Percentiles rank a stretch among this genome's conserved stretches.
Evolutionary conservation across 2,888 invertebrate species (phyloP).

Genomic region (Volucella inanis): DNA sequence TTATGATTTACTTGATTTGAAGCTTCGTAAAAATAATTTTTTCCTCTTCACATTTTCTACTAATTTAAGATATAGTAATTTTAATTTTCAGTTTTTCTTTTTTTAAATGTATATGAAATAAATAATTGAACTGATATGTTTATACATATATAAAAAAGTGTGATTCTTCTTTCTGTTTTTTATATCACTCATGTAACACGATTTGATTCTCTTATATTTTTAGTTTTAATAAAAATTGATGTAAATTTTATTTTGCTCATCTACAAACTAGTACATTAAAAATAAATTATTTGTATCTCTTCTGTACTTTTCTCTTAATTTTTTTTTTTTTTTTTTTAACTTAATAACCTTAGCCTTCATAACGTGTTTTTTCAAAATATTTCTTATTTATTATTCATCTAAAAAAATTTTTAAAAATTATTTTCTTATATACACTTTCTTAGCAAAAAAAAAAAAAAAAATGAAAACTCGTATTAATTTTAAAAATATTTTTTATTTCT

Average conservation of each 20-base stretch:
- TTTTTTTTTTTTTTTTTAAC: constrained; percentile 28
- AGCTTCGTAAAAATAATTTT: constrained; percentile 55
- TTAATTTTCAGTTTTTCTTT: constrained; percentile 11
- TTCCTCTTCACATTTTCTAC: constrained; percentile 2
- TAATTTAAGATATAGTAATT: constrained; percentile 43
- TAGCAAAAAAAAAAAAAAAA: neutral
- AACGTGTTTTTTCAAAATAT: constrained; percentile 39
- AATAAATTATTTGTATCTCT: constrained; percentile 49
- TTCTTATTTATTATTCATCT: constrained; percentile 27
- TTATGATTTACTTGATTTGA: constrained; percentile 62
- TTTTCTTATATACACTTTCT: constrained; percentile 45
- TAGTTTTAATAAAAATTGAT: constrained; percentile 43
- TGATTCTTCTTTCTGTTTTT: constrained; percentile 39
- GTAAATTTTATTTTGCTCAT: constrained; percentile 44
- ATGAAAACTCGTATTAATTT: constrained; percentile 52
- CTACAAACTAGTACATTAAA: constrained; percentile 61
- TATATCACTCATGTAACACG: constrained; percentile 56
- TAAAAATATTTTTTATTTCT: constrained; percentile 63
- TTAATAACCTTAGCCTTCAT: constrained; percentile 41
- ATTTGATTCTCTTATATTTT: constrained; percentile 37
- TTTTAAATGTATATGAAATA: constrained; percentile 69
- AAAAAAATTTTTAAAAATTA: constrained; percentile 38
- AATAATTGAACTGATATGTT: constrained; percentile 75
- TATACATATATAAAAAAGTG: constrained; percentile 64
- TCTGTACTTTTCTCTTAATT: constrained; percentile 18